Conservation (phyloP, 1,140 invertebrate genomes). For the Matsumurasca onukii region DNA sequence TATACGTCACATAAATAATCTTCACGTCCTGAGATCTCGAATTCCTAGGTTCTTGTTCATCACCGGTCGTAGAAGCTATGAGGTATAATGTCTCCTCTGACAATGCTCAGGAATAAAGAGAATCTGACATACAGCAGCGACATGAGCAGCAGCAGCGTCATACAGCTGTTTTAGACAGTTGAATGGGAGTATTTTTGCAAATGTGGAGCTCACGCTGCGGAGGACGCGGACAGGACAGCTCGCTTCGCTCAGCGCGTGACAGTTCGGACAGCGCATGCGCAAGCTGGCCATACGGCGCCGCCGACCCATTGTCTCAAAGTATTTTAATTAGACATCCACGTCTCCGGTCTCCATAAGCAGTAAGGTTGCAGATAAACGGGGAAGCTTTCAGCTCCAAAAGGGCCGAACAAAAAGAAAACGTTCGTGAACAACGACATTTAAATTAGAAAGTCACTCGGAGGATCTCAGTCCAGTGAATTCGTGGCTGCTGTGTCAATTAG, state of each 20-base stretch:
- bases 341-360: constrained; percentile 18
- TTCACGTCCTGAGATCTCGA: too few species aligned
- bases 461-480: not conserved
- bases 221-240: not conserved
- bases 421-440: constrained; percentile 20
- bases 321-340: constrained; percentile 25
- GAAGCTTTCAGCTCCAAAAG: constrained; percentile 18
- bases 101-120: too few species aligned
- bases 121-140: too few species aligned
- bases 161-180: too few species aligned
- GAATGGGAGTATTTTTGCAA: too few species aligned
- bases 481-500: constrained; percentile 20
- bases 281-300: constrained; percentile 9
- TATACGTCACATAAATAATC: too few species aligned
- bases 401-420: constrained; percentile 20
- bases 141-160: too few species aligned
- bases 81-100: too few species aligned
- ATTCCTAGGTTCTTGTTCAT: too few species aligned
- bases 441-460: constrained; percentile 20
- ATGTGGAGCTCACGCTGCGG: too few species aligned
- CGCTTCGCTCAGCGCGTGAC: not conserved
- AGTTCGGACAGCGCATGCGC: not conserved
- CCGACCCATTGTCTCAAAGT: constrained; percentile 13
- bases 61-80: too few species aligned
- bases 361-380: constrained; percentile 8